Base-by-base conservation (phyloP, 2,797 vertebrate genomes). In the Salarias fasciatus region DNA sequence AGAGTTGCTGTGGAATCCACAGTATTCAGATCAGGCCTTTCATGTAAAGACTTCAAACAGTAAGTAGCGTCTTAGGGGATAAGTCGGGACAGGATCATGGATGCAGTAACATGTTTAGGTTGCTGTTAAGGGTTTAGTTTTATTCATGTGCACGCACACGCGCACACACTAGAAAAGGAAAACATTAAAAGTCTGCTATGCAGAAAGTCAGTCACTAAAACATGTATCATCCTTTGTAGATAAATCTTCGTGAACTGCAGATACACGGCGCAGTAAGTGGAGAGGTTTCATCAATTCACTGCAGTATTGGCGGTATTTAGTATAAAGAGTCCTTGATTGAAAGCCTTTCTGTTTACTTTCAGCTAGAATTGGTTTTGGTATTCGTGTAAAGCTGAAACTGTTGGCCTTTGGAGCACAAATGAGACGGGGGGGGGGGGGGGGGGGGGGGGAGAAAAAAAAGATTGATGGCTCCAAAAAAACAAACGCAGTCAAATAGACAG, bases 1-100 rank as follows among this genome's bases (percentile, higher is more conserved):
- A 75, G 82, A 86, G 83, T 73, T 83, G 58, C 75, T 73, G 68
- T 73, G 68, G 67, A 85, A 81, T 89, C 78, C 75, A 74, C 72
- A 77, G 83, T 81, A 88, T 88, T 91, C 72, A 90, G 79, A 90
- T 88, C 72, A 86, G 80, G 70, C 63, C 89, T 92, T 93, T 92
- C 87, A 92, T 90, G 90, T 90, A 54, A 49, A 69, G 76, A 90
- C 91, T 92, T 94, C 91, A 92, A 92, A 94, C 88, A 75, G 74
- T 11, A 37, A 59, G 55, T 52, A 36, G 70, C n/a, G 80, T 91
- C 91, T 92, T 85, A 77, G 49, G 83, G 86, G 89, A 90, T 89
- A 78, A 86, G 74, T 74, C 6, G 36, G 86, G 83, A 91, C 82
- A 82, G 53, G 46, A 75, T 55, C 56, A 66, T 6, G 54, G 78